These are phyloP conservation scores for Hyposmocoma kahamanoa DNA, from an alignment of 1,140 invertebrate genomes.

Conservation along the genomic window DNA sequence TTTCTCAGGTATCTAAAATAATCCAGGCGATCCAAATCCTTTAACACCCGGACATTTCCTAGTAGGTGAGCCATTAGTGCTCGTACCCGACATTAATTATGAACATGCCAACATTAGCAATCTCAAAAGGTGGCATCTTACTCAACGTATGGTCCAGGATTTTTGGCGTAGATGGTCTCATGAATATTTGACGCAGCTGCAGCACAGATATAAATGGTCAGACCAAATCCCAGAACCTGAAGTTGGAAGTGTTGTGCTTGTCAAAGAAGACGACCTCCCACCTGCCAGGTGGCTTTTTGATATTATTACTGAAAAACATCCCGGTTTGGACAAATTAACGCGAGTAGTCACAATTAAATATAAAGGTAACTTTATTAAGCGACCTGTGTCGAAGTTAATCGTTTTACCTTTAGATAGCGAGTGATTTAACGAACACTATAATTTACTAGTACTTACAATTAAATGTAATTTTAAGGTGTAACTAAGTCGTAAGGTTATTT, in stretches of 20 bases:
- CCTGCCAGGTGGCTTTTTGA: conserved; percentile 6
- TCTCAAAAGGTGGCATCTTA: conserved; percentile 5
- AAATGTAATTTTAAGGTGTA: no score
- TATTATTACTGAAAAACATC: neutral
- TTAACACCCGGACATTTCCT: conserved; percentile 32
- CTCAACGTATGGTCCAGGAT: conserved; percentile 8
- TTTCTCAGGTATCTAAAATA: conserved; percentile 10
- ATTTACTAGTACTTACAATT: no score
- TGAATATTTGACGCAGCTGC: conserved; percentile 6
- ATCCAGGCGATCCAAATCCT: conserved; percentile 16
- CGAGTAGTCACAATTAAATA: conserved; percentile 4
- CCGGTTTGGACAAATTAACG: conserved; percentile 3
- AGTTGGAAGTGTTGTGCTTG: neutral
- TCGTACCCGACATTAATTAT: conserved; percentile 9
- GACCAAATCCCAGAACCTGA: neutral
- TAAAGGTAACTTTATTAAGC: conserved; percentile 2
- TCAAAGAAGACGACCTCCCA: neutral
- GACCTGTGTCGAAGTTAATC: neutral
- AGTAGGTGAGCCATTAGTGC: conserved; percentile 26
- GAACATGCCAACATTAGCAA: neutral
- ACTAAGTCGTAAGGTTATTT: no score
- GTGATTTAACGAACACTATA: no score
- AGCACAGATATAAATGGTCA: conserved; percentile 1
- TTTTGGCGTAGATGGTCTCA: conserved; percentile 10
- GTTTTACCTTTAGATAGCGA: conserved; percentile 3